phyloP scores from a whole-genome alignment of 2,113 vertebrate species.

The Tiliqua scincoides region DNA sequence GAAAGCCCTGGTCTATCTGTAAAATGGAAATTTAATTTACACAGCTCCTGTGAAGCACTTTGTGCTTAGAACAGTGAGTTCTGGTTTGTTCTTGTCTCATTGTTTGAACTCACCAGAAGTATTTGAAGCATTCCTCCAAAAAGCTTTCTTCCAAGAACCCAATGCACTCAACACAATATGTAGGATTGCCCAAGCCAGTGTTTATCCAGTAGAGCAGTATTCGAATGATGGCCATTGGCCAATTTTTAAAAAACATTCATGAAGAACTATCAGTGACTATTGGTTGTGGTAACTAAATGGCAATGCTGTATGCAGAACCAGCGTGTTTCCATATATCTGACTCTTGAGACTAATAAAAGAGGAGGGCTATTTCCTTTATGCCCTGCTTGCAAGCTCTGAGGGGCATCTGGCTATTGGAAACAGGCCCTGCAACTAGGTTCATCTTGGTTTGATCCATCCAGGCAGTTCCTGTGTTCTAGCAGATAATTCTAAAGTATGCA shows the following conservation, averaged over 20 bases:
- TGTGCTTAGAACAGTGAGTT: neutral
- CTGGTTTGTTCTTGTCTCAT: neutral
- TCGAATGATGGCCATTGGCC: neutral
- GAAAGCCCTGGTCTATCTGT: no score
- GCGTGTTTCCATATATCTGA: neutral
- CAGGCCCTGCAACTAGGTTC: neutral
- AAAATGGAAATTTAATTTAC: neutral
- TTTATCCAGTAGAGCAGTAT: neutral
- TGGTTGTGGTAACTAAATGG: neutral
- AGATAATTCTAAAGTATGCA: neutral
- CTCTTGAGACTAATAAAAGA: neutral
- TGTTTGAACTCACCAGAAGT: neutral
- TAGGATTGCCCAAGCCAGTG: neutral
- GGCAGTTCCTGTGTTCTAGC: neutral
- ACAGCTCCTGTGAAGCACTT: neutral
- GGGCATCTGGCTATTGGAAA: neutral
- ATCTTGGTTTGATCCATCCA: neutral
- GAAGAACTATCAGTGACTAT: neutral
- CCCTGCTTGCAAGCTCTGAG: neutral
- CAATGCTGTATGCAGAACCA: neutral
- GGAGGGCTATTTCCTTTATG: neutral
- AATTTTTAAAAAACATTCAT: no score
- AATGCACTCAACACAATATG: neutral
- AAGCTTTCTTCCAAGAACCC: neutral
- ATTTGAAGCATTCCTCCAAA: neutral